Base-by-base conservation (phyloP, 2,113 vertebrate species). In the Bufo gargarizans region DNA sequence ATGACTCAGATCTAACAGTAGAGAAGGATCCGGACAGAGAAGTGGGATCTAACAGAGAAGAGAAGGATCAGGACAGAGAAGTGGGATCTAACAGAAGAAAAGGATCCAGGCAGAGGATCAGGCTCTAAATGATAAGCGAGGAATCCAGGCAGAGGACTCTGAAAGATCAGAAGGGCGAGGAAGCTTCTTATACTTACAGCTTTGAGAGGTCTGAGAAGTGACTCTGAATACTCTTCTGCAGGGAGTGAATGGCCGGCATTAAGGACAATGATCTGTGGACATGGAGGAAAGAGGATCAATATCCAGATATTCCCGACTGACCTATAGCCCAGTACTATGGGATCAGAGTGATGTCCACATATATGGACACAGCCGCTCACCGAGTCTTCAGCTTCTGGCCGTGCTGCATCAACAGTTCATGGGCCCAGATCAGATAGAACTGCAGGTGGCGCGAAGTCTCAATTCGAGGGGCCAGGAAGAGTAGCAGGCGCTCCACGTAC, bases 341-440 rank as follows among this genome's bases (percentile, higher is more conserved):
- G 8, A 58, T 58, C 82, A 84, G 45, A 33, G 33, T 33, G 33
- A 33, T 33, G 33, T 33, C 12, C 12, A 58, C 9, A 19, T 77
- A 50, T 20, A 71, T 87, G 63, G 22, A 10, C 17, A 61, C 71
- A 4, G 82, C 49, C 55, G 19, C 87, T 77, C 19, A 98, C 98
- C 97, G 97, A 91, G 95, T 94, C 93, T 99, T 99, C 58, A 99
- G 94, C 71, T 96, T 97, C 91, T 97, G 97, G 9, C 97, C 97
- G 0, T 99, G 97, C 80, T 94, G 90, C 92, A 96, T 94, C 6
- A 99, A 97, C 89, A 99, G 88, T 13, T 90, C 96, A 90, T 97
- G 95, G 2, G 96, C 93, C 98, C 98, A 99, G 0, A 89, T 92
- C 53, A 99, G 95, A 92, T 98, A 99, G 94, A 99, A 99, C 88